Percentiles rank a stretch among this genome's conserved stretches.
These are phyloP conservation scores for Gopherus flavomarginatus DNA, from an alignment of 2,113 vertebrate genomes.

Conservation along the genomic window DNA sequence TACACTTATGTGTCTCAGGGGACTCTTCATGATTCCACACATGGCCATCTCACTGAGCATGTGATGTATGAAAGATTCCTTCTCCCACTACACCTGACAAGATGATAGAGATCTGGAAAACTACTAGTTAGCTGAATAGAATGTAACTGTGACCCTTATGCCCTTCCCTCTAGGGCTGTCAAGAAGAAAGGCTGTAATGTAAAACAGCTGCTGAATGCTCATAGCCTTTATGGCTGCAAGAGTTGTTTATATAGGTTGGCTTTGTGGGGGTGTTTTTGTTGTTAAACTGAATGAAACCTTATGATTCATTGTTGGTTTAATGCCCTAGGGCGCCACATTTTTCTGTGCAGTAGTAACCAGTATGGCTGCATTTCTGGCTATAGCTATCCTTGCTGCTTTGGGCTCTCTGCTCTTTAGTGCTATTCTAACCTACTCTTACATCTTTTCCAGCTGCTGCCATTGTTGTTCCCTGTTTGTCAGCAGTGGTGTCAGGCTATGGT, in stretches of 20 bases:
- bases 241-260: not conserved
- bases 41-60: rapidly evolving
- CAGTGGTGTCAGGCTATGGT: conserved; percentile 92
- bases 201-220: conserved; percentile 27
- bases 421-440: not conserved
- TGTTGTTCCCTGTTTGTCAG: conserved; percentile 93
- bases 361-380: not conserved
- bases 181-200: not conserved
- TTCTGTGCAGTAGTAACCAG: not conserved
- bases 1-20: rapidly evolving
- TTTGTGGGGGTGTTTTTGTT: not conserved
- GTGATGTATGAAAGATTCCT: rapidly evolving
- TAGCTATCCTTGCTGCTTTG: not conserved
- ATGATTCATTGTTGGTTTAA: not conserved
- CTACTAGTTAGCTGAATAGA: not conserved
- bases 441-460: conserved; percentile 88
- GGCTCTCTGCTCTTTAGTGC: not conserved
- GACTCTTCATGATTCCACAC: not conserved
- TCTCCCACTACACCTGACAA: not conserved
- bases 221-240: rapidly evolving
- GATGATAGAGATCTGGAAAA: not conserved
- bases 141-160: not conserved
- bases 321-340: not conserved
- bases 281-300: not conserved
- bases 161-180: not conserved